Evolutionary conservation across 2,797 vertebrate species (phyloP).

Genomic region (Podargus strigoides): DNA sequence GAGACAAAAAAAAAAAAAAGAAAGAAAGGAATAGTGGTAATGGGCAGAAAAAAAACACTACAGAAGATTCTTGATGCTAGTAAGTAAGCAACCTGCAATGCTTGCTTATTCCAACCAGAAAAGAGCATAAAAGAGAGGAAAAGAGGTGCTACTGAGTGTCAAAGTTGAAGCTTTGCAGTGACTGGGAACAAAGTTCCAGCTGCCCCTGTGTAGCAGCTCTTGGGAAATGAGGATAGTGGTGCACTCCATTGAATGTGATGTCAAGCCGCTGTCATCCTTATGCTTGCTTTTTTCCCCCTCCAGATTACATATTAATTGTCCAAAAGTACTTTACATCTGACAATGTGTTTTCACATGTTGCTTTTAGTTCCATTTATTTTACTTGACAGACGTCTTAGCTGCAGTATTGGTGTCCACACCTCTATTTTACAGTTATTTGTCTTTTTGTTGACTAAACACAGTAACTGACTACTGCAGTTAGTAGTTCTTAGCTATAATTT

Average conservation of each 20-base stretch:
- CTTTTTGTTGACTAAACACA: constrained; percentile 3
- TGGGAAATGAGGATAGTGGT: background rate
- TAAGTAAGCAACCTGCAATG: background rate
- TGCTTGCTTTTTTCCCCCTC: background rate
- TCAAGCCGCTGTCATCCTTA: background rate
- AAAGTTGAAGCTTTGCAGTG: background rate
- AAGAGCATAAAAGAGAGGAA: background rate
- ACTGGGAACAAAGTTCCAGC: background rate
- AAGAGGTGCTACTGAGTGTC: background rate
- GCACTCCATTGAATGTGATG: background rate
- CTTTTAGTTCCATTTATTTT: constrained; percentile 18
- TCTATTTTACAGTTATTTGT: constrained; percentile 4
- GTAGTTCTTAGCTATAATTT: constrained; percentile 10
- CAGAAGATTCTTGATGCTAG: background rate
- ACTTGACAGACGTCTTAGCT: background rate
- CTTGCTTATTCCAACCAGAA: background rate
- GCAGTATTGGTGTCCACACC: background rate
- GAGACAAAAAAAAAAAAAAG: background rate
- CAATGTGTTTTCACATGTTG: background rate
- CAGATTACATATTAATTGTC: background rate
- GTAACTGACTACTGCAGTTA: constrained; percentile 31
- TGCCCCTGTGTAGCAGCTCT: background rate
- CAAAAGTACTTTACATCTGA: background rate
- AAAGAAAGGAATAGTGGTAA: background rate
- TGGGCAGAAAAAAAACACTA: background rate